A percentile compares a stretch with the other conserved stretches of the same genome.
phyloP scores from a whole-genome alignment of 2,888 invertebrate genomes.

The Leucozona laternaria region DNA sequence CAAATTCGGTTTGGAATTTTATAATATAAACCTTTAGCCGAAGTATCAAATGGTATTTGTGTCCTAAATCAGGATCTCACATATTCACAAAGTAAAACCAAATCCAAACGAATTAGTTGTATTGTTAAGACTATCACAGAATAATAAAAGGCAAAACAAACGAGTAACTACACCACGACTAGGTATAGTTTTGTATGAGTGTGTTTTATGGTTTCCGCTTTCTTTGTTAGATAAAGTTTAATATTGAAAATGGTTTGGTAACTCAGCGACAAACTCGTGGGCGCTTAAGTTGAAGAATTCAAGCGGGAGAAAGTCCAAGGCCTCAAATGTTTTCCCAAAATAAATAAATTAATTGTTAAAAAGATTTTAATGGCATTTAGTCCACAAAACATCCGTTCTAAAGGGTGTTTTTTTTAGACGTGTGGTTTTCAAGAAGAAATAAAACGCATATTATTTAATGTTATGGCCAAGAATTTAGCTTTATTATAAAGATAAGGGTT shows the following conservation, averaged over 20 bases:
- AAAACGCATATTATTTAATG: no score
- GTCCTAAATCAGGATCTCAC: constrained; percentile 39
- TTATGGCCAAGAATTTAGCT: no score
- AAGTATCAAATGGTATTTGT: constrained; percentile 28
- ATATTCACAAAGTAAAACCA: constrained; percentile 50
- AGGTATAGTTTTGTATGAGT: neutral
- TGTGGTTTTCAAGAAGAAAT: no score
- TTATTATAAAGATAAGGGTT: no score
- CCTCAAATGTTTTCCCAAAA: neutral
- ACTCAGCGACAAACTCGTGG: neutral
- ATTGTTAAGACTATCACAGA: constrained; percentile 57
- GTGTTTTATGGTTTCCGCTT: constrained; percentile 22
- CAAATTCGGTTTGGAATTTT: constrained; percentile 39
- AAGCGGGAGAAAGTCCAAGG: neutral
- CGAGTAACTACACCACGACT: neutral
- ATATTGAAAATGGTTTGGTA: constrained; percentile 3
- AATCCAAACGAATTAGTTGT: constrained; percentile 63
- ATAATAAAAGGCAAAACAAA: constrained; percentile 56
- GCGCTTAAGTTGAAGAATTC: neutral
- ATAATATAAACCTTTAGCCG: constrained; percentile 5
- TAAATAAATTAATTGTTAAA: no score
- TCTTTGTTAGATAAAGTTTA: constrained; percentile 5
- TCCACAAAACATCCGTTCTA: no score
- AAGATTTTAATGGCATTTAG: no score
- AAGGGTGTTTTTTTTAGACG: no score